Evolutionary conservation across 2,797 vertebrate species (phyloP), one percentile per base, ranked within the genome.

Genomic region (Menidia menidia): DNA sequence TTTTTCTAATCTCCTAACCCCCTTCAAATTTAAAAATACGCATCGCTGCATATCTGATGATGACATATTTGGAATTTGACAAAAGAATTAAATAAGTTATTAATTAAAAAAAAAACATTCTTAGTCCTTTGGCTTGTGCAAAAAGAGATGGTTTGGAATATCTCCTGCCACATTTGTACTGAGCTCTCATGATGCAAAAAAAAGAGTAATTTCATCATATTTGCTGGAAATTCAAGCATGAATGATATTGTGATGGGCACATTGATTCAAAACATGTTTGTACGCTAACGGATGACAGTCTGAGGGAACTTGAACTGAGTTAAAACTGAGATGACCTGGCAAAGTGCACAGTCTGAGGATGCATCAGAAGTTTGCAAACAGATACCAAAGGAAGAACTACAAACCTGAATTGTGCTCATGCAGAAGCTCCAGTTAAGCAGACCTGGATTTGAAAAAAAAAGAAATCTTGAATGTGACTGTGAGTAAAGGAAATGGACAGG

Each of bases 21-120:
- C 83, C 87, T 93, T 92, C 92, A 84, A 90, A 92, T 89, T 93
- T 94, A 92, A 96, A 95, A 88, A 90, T 92, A 89, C 93, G 85
- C 85, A 75, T 82, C 84, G 75, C 81, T 86, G 70, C 86, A 85
- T 84, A 78, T 89, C 84, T 80, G 63, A 82, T 81, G 70, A 87
- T 88, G 83, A 86, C 87, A 76, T 90, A 80, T 85, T 90, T 83
- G 88, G 89, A 69, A 80, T 79, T 73, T 86, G 51, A 70, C 64
- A 73, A 64, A 77, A 92, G 92, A 92, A 90, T 92, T 91, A 92
- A 68, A 56, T 77, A 71, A 68, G 85, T 81, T 82, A 63, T 45
- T 75, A 62, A 57, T 15, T 14, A 67, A 77, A 47, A 76, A 62
- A 68, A 70, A 41, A 78, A 32, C 50, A 50, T 41, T 78, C 63